Evolutionary conservation across 2,113 vertebrate genomes (phyloP).

Genomic region (Chauna torquata): DNA sequence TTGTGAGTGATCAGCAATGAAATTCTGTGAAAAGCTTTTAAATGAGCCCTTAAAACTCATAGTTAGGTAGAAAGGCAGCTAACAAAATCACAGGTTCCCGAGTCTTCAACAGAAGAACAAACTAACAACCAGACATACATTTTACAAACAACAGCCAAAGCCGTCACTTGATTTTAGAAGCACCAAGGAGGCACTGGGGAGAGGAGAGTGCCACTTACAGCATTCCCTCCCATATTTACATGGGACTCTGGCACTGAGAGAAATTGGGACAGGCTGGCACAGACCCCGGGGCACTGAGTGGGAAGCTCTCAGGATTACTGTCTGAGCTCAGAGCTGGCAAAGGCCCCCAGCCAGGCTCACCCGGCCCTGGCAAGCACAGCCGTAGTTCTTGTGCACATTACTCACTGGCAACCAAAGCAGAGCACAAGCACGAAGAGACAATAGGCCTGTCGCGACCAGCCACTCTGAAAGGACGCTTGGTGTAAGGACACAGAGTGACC

Average conservation of each 20-base stretch:
- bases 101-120: not conserved
- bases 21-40: not conserved
- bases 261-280: slow-evolving; percentile 26
- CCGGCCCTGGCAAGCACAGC: slow-evolving; percentile 54
- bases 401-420: slow-evolving; percentile 11
- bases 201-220: not conserved
- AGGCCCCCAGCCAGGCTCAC: slow-evolving; percentile 2
- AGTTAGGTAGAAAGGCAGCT: not conserved
- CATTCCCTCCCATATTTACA: not conserved
- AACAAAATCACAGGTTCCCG: not conserved
- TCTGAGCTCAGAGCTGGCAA: slow-evolving; percentile 70
- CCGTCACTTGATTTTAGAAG: not conserved
- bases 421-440: slow-evolving; percentile 43
- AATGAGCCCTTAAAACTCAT: not conserved
- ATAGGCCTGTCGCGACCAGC: slow-evolving; percentile 56
- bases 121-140: not conserved
- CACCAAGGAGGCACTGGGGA: not conserved
- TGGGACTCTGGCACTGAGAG: not conserved
- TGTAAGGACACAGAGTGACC: slow-evolving; percentile 2
- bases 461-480: not conserved
- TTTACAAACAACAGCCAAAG: not conserved
- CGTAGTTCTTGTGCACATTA: slow-evolving; percentile 26
- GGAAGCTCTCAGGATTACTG: slow-evolving; percentile 3
- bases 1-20: not conserved
- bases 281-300: not conserved